Base-by-base conservation (phyloP, 2,797 vertebrate species). In the Ptychadena robeensis region DNA sequence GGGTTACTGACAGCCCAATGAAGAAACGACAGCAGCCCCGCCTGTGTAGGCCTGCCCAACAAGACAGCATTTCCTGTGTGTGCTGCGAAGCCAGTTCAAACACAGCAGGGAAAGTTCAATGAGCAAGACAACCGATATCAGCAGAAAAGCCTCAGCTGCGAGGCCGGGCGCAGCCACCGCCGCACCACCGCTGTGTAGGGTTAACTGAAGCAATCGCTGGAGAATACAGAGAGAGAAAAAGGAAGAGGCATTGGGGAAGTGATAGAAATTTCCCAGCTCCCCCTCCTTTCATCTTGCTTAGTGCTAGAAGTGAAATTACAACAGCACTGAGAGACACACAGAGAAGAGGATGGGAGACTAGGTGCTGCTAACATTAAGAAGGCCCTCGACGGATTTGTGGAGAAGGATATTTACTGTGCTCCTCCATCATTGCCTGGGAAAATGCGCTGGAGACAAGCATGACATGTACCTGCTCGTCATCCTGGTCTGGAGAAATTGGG, bases 181-280 rank as follows among this genome's bases (percentile, higher is more conserved):
- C 15, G n/a, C 14, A 66, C 81, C 67, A 38, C 64, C 9, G 34
- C 74, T 11, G 64, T 15, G 35, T 34, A 75, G 86, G 86, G 87
- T 77, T 79, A 86, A 87, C 85, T 86, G 85, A 86, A 87, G 63
- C 86, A 87, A 86, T 27, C 67, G 8, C 72, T 69, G 64, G 37
- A 73, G 72, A 31, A 74, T 8, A 10, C 28, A 61, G 68, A 69
- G 15, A 73, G n/a, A 27, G 79, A 86, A 79, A 66, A 82, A 86
- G 82, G 75, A 80, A 86, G 78, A 86, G 48, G 65, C 32, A 85
- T 83, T 86, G 81, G 86, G 87, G 87, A 88, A 88, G 86, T 88
- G 73, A 31, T 65, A 69, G 64, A 68, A 31, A 73, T 80, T 40
- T 15, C 76, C 0, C 48, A 68, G 63, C 30, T 57, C 72, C 87